Percentiles rank a stretch among this genome's conserved stretches.
phyloP scores from a whole-genome alignment of 2,888 invertebrate genomes.

The Chalcosyrphus nemorum region DNA sequence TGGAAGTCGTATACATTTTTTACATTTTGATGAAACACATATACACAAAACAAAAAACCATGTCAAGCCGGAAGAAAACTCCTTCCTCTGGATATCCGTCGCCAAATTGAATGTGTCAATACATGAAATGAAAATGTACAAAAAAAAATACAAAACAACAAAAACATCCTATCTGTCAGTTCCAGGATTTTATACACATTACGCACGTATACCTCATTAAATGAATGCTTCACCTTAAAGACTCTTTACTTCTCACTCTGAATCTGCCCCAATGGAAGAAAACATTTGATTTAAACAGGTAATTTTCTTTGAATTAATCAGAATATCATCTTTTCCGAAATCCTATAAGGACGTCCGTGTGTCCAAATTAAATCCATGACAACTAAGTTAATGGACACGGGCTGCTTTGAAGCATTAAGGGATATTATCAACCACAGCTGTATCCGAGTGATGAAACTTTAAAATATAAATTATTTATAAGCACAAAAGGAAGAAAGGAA shows the following conservation, averaged over 20 bases:
- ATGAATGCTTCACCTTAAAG: neutral
- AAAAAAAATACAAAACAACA: too few species aligned
- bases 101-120: conserved; percentile 1
- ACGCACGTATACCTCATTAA: neutral
- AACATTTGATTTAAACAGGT: conserved; percentile 5
- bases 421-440: too few species aligned
- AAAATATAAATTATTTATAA: conserved; percentile 2
- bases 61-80: neutral
- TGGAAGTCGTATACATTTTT: neutral
- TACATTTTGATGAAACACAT: neutral
- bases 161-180: neutral
- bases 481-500: neutral
- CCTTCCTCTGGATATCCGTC: neutral
- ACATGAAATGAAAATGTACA: neutral
- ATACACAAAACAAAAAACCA: neutral
- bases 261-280: too few species aligned
- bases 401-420: neutral
- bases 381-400: conserved; percentile 6
- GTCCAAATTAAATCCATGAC: neutral
- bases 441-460: neutral
- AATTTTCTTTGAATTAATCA: neutral
- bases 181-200: neutral
- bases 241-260: too few species aligned
- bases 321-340: neutral
- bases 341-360: neutral